These are phyloP conservation scores for Oreocharis arfaki DNA, from an alignment of 2,113 vertebrate species.

Conservation along the genomic window DNA sequence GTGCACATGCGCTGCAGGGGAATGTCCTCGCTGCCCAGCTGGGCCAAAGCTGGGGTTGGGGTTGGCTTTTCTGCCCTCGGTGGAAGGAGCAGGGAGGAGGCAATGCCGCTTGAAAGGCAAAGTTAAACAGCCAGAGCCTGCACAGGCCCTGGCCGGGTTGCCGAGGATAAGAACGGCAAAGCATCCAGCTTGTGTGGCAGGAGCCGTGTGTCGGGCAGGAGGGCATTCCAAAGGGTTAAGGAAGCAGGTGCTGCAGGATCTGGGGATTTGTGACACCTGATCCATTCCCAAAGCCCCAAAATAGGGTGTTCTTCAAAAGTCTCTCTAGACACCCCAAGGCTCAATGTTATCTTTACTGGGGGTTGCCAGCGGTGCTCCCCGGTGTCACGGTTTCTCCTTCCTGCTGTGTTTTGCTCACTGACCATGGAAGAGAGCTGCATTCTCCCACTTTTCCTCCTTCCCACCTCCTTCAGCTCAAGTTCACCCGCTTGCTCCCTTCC, in stretches of 20 bases:
- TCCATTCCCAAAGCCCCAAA: not conserved
- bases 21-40: not conserved
- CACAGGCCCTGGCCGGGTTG: not conserved
- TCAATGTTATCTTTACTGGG: not conserved
- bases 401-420: not conserved
- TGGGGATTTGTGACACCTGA: not conserved
- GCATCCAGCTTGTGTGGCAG: not conserved
- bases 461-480: not conserved
- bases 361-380: not conserved
- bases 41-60: not conserved
- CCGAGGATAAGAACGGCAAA: not conserved
- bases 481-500: not conserved
- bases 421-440: not conserved
- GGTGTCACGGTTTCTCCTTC: not conserved
- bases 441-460: not conserved
- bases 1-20: not conserved
- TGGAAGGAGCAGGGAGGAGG: not conserved
- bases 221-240: not conserved
- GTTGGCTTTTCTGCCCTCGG: not conserved
- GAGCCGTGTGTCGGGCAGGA: not conserved
- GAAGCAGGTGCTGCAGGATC: not conserved
- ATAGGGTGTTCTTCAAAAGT: not conserved
- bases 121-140: not conserved
- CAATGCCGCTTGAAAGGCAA: not conserved
- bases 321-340: not conserved